These are phyloP conservation scores for Argyresthia goedartella DNA, from an alignment of 2,888 invertebrate species.

Conservation along the genomic window DNA sequence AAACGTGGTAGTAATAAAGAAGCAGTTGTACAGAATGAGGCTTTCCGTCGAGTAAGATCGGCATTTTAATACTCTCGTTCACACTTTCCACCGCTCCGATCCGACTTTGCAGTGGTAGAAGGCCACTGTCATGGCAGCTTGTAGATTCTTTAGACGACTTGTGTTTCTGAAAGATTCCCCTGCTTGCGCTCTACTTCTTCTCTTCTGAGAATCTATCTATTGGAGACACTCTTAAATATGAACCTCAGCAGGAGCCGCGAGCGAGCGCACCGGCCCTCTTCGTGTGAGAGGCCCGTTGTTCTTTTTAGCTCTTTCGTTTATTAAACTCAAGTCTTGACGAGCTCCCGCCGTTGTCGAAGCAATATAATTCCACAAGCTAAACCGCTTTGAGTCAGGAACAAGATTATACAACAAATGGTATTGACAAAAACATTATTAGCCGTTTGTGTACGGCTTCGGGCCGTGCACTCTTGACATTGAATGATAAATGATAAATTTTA, in stretches of 20 bases:
- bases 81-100: neutral
- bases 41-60: slow-evolving; percentile 10
- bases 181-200: neutral
- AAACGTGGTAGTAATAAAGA: slow-evolving; percentile 11
- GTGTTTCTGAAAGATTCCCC: neutral
- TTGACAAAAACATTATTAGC: no score
- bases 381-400: no score
- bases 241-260: neutral
- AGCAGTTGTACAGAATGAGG: slow-evolving; percentile 8
- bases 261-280: neutral
- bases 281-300: neutral
- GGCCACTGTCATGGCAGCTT: neutral
- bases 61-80: neutral
- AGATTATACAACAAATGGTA: no score
- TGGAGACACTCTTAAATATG: neutral
- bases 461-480: no score
- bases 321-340: no score
- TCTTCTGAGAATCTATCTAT: neutral
- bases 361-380: no score
- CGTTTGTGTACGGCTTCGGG: no score
- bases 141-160: neutral
- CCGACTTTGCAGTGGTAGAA: neutral
- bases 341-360: no score
- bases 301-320: no score
- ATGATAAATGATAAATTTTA: no score